Conservation (phyloP, 2,888 invertebrate species). For the Ecliptopera silaceata region DNA sequence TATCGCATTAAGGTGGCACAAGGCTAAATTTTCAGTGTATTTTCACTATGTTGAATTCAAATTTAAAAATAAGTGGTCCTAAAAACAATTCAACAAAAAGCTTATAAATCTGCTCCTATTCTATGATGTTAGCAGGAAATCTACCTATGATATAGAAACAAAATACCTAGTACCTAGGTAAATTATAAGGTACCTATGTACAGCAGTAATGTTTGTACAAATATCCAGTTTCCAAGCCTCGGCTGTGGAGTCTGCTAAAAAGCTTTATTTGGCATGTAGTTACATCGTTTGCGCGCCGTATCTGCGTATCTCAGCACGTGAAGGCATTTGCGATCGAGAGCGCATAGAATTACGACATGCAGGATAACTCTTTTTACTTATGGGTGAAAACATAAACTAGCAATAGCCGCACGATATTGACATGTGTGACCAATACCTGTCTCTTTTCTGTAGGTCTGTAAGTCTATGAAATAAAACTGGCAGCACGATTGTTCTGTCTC, state of each 20-base stretch:
- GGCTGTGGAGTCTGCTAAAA: constrained; percentile 21
- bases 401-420: too few species aligned
- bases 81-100: too few species aligned
- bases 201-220: background rate
- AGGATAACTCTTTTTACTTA: background rate
- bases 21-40: background rate
- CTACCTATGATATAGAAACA: too few species aligned
- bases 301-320: constrained; percentile 59
- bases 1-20: background rate
- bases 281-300: constrained; percentile 50
- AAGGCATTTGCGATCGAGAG: constrained; percentile 53
- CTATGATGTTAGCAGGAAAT: too few species aligned
- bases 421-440: too few species aligned
- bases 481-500: too few species aligned
- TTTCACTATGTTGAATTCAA: background rate
- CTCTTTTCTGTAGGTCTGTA: too few species aligned
- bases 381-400: too few species aligned
- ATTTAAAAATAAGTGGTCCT: background rate
- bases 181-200: background rate
- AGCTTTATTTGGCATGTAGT: constrained; percentile 38
- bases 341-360: constrained; percentile 8
- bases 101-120: too few species aligned
- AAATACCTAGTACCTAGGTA: too few species aligned
- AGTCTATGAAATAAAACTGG: too few species aligned
- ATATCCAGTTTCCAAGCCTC: constrained; percentile 8